phyloP scores from a whole-genome alignment of 2,113 vertebrate species.

The Castor canadensis region DNA sequence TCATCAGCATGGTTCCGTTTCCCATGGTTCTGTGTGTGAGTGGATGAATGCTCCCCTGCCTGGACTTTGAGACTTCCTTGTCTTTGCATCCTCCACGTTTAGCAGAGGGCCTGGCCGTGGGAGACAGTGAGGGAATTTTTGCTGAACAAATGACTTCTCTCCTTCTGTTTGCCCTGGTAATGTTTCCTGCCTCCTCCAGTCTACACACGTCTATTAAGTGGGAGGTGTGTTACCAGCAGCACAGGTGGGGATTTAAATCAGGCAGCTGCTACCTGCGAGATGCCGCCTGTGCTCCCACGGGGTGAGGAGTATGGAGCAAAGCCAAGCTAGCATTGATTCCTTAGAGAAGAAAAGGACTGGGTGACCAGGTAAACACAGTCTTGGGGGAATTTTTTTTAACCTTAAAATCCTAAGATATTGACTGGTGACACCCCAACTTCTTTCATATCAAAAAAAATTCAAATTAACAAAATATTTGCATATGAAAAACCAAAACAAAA shows the following conservation, averaged over 20 bases:
- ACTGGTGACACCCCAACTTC: not conserved
- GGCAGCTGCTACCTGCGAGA: conserved; percentile 26
- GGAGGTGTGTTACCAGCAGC: conserved; percentile 26
- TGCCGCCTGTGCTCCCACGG: not conserved
- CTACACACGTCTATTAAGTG: conserved; percentile 41
- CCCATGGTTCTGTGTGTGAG: fast-evolving
- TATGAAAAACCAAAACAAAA: not conserved
- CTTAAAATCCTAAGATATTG: not conserved
- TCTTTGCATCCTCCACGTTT: not conserved
- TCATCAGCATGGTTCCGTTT: fast-evolving
- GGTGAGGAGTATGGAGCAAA: not conserved
- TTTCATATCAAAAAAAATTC: conserved; percentile 5
- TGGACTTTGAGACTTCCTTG: not conserved
- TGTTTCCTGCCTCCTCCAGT: not conserved
- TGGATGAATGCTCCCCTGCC: no score
- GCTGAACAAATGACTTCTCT: not conserved
- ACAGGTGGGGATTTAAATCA: conserved; percentile 50
- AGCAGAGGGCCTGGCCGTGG: not conserved
- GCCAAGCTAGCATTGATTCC: not conserved
- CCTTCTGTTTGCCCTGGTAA: not conserved
- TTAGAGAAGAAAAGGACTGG: not conserved
- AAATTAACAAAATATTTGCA: conserved; percentile 19
- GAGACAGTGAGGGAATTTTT: not conserved
- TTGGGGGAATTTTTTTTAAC: not conserved
- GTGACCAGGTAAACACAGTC: not conserved